Base-by-base conservation (phyloP, 1,140 invertebrate species). In the Telenomus remus region DNA sequence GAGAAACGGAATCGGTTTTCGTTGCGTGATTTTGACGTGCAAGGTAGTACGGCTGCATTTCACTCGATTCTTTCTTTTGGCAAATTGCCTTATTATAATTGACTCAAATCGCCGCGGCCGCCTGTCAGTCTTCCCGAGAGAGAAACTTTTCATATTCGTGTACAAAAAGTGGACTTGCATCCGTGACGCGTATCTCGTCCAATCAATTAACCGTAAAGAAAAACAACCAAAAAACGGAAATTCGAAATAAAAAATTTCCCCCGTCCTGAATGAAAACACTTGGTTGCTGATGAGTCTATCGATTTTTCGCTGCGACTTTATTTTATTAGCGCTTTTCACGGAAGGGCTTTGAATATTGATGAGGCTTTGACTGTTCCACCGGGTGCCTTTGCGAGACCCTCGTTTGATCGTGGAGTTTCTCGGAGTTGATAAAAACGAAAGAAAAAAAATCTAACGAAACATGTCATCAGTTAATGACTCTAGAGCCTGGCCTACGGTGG, bases 381-480 rank as follows among this genome's bases (percentile, higher is more conserved):
- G 79, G 75, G 72, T 71, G 59, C 54, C 57, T 77, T 71, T 71
- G 63, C 54, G 55, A 66, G 56, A 47, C 56, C 61, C 37, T 57
- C 49, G 57, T 78, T 78, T 70, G 69, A 73, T 69, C 76, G 69
- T 42, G 46, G 48, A 66, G 54, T 70, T 78, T 72, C 46, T 15
- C 48, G 43, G 13, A 59, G 51, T 59, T 51, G 53, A 68, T 69
- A 72, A 75, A 68, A 72, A 65, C 65, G 35, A 65, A 49, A 55
- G 43, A 53, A 33, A 48, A 64, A 76, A 78, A 73, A 68, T 48
- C 49, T 63, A 70, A 75, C 55, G 57, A 69, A 82, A 81, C 79
- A 57, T 82, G 76, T 82, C 75, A 82, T 82, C 81, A 79, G 53
- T 65, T 43, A 61, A 70, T 61, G 56, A 65, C 56, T 44, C 50